Base-by-base conservation (phyloP, 92 coral and sea anemone genomes). In the Zoanthus sociatus region DNA sequence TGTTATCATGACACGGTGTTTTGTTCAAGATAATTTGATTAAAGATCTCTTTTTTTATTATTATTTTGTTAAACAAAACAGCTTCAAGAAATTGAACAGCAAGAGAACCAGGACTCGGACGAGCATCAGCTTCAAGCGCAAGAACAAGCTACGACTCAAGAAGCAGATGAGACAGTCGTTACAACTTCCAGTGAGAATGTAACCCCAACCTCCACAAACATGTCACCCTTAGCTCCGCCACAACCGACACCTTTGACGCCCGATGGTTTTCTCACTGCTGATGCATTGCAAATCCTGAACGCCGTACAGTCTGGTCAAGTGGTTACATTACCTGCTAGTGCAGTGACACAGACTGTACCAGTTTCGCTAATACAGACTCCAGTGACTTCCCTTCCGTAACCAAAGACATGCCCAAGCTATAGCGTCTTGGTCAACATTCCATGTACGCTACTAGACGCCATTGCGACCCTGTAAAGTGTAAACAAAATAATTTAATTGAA, bases 301-400 rank as follows among this genome's bases (percentile, higher is more conserved):
- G 85, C 85, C 7, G 85, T 81, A 51, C 85, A 81, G 58, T 64
- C 56, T 42, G 85, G 85, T 45, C 85, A 81, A 81, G 85, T 81
- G 20, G 85, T 81, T 13, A 81, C 85, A 44, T 14, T 81, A 47
- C 85, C 85, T 26, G 85, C 85, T 2, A 63, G 26, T 45, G 73
- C 75, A 8, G 61, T 81, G 61, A 81, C 85, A 7, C 85, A 81
- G 66, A 53, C 76, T 21, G 85, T 81, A 1, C 85, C 85, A 6
- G 85, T 81, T 32, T 81, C 85, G 12, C 75, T 81, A 5, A 64
- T 81, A 66, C 85, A 81, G 55, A 81, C 61, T 14, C 33, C 75
- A 14, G 76, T 66, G 73, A 81, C 76, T 64, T 81, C 85, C 21
- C 37, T 81, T 21, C 85, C 85, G 26, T 67, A 81, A 61, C 53